Evolutionary conservation across 2,797 vertebrate genomes (phyloP), one percentile per base, ranked within the genome.

Genomic region (Crenuchus spilurus): DNA sequence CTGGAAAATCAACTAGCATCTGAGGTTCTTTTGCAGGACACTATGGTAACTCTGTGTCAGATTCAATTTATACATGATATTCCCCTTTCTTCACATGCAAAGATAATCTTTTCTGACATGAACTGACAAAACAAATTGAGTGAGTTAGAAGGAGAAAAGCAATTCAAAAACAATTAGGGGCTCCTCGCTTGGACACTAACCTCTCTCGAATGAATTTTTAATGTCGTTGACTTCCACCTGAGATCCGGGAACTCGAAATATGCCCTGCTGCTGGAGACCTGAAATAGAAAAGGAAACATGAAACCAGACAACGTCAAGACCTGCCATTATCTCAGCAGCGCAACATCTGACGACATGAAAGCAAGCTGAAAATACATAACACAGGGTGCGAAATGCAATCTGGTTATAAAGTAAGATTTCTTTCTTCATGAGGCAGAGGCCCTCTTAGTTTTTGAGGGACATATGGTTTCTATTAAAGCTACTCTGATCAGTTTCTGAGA

Each of bases 171-270:
- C 79, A 83, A 87, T 89, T 77, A 57, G 9, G 22, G 48, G 71
- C 24, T 66, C 30, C n/a, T 57, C 41, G 57, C 42, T 13, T 46
- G 57, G 46, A 57, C 20, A 87, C 95, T 80, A 76, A 99, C 97
- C 97, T 97, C 97, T 94, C 88, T 99, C 97, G 89, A 99, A 99
- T 24, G 97, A 97, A 86, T 99, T 99, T 91, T 99, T 99, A 90
- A 99, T 98, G 87, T 99, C 98, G 1, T 99, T 99, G 85, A 99
- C 97, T 94, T 99, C 98, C 60, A 98, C 94, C 87, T 99, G 98
- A 82, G 98, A 99, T 86, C 98, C 97, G 8, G 98, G 97, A 82
- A 99, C 96, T 83, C 98, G 87, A 89, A 99, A 99, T 88, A 99
- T 98, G 71, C 98, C 97, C 87, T 99, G 96, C 65, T 99, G 98